Percentiles rank a stretch among this genome's conserved stretches.
Conservation (phyloP, 1,140 invertebrate species). For the Zaprionus tsacasi region DNA sequence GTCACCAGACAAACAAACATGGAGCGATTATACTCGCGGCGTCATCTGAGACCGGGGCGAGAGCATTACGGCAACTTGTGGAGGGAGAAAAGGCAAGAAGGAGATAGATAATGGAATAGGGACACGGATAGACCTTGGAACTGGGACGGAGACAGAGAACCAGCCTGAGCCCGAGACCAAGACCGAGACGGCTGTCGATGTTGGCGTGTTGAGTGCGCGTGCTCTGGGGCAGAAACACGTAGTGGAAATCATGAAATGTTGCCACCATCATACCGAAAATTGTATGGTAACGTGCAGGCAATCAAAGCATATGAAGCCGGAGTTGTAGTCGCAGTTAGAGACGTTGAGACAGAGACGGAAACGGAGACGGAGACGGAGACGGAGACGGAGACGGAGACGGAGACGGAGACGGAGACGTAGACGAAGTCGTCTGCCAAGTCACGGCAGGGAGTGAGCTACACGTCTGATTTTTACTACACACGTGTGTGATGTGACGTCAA, state of each 20-base stretch:
- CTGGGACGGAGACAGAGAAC: background rate
- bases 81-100: background rate
- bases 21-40: conserved; percentile 18
- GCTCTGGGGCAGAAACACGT: conserved; percentile 72
- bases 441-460: conserved; percentile 39
- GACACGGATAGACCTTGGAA: too few species aligned
- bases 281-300: conserved; percentile 82
- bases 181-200: background rate
- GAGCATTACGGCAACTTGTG: conserved; percentile 30
- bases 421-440: conserved; percentile 24
- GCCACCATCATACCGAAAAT: conserved; percentile 82
- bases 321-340: conserved; percentile 6
- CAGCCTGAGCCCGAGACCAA: background rate
- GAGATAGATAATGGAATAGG: background rate
- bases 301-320: conserved; percentile 72
- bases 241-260: conserved; percentile 83
- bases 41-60: background rate
- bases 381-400: background rate
- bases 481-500: conserved; percentile 79
- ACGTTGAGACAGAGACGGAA: background rate
- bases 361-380: background rate
- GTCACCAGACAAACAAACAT: conserved; percentile 73
- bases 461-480: conserved; percentile 82
- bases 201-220: conserved; percentile 47
- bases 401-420: background rate